Conservation (phyloP, 2,113 vertebrate species). For the Oenanthe oenanthe region DNA sequence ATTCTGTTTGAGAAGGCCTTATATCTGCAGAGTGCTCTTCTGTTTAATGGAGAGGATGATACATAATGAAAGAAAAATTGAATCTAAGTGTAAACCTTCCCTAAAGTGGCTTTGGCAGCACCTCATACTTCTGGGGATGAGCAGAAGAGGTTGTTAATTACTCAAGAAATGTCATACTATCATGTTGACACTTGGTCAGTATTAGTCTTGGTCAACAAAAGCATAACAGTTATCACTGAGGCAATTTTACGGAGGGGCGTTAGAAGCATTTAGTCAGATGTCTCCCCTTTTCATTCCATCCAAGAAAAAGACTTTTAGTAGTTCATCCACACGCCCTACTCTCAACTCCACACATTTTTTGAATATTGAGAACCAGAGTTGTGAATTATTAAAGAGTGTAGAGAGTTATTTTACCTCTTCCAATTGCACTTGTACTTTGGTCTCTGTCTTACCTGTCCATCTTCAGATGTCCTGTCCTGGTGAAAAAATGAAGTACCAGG, state of each 20-base stretch:
- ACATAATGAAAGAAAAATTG: neutral
- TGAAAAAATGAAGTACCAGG: neutral
- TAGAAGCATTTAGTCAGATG: neutral
- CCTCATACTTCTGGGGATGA: neutral
- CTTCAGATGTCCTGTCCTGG: neutral
- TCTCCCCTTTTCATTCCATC: neutral
- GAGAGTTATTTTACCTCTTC: neutral
- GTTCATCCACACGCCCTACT: neutral
- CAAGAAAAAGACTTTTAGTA: neutral
- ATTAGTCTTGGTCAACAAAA: neutral
- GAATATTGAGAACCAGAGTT: neutral
- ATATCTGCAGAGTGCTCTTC: neutral
- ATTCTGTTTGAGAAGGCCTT: neutral
- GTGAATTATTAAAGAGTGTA: neutral
- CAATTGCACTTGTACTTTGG: neutral
- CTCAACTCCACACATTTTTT: neutral
- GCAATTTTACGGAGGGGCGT: neutral
- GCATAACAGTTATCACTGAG: neutral
- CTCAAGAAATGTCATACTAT: neutral
- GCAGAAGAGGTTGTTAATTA: neutral
- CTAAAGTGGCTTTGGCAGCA: neutral
- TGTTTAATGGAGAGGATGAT: neutral
- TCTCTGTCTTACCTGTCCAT: neutral
- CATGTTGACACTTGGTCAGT: neutral
- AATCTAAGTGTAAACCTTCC: neutral